A percentile compares a stretch with the other conserved stretches of the same genome.
Evolutionary conservation across 2,888 invertebrate species (phyloP).

Genomic region (Leptopilina syphax): DNA sequence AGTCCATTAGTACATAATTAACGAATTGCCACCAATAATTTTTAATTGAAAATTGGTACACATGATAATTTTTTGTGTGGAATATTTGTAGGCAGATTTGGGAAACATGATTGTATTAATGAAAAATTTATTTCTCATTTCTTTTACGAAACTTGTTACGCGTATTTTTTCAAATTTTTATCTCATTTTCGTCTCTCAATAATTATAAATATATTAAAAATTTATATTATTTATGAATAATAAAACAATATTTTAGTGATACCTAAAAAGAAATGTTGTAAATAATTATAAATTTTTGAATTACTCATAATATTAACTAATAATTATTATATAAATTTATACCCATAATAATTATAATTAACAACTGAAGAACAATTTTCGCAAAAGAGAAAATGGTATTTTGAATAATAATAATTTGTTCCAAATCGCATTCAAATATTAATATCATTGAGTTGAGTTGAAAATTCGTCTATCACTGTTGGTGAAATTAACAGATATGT

Average conservation of each 20-base stretch:
- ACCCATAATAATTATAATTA: neutral
- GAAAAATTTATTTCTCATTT: neutral
- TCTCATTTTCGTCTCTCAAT: too few species aligned
- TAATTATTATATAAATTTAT: too few species aligned
- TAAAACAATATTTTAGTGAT: too few species aligned
- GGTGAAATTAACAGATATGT: constrained; percentile 67
- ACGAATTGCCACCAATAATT: constrained; percentile 70
- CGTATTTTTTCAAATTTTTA: too few species aligned
- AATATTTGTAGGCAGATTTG: constrained; percentile 64
- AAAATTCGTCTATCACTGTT: constrained; percentile 1
- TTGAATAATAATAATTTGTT: neutral
- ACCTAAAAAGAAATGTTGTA: too few species aligned
- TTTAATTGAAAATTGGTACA: constrained; percentile 59
- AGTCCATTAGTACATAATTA: constrained; percentile 71
- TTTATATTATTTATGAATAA: too few species aligned
- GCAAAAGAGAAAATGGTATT: neutral
- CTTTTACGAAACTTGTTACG: neutral
- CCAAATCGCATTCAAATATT: neutral
- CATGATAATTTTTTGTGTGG: neutral
- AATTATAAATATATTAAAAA: too few species aligned
- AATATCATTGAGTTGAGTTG: too few species aligned
- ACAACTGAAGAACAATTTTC: neutral
- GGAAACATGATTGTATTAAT: constrained; percentile 54
- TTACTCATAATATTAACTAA: too few species aligned
- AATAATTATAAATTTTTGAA: too few species aligned